phyloP scores from a whole-genome alignment of 2,113 vertebrate species.

The Propithecus coquereli region DNA sequence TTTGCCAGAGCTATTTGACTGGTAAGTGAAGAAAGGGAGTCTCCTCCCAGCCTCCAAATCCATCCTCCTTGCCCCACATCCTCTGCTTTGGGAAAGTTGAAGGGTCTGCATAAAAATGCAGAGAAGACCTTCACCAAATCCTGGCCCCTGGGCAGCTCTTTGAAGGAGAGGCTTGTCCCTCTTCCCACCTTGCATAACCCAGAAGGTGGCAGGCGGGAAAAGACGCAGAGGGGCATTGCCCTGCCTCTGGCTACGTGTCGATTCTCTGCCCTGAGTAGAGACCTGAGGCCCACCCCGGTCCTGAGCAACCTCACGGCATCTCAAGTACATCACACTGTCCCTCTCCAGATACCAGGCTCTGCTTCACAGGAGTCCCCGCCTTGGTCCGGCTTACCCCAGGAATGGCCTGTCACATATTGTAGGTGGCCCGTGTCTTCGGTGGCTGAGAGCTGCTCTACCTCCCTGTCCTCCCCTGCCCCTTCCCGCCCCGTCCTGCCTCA shows the following conservation, averaged over 20 bases:
- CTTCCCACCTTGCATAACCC: not conserved
- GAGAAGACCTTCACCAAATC: not conserved
- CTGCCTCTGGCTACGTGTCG: no score
- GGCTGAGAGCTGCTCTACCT: not conserved
- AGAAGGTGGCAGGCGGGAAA: not conserved
- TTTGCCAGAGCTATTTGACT: not conserved
- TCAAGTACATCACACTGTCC: no score
- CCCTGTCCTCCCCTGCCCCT: not conserved
- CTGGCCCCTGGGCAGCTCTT: not conserved
- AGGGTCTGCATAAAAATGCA: not conserved
- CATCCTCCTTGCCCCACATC: not conserved
- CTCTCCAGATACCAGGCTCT: not conserved
- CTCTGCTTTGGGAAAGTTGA: not conserved
- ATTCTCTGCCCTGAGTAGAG: not conserved
- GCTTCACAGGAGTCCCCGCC: not conserved
- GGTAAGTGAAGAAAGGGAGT: not conserved
- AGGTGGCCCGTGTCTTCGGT: not conserved
- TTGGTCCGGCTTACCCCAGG: no score
- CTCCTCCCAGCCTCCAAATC: not conserved
- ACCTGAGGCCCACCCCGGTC: no score
- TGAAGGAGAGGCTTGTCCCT: not conserved
- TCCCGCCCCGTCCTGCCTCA: accelerated
- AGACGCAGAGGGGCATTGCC: accelerated
- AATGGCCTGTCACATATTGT: not conserved
- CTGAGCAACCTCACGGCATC: no score